These are phyloP conservation scores for Rhinolophus sinicus DNA, from an alignment of 2,113 vertebrate genomes.

Conservation along the genomic window DNA sequence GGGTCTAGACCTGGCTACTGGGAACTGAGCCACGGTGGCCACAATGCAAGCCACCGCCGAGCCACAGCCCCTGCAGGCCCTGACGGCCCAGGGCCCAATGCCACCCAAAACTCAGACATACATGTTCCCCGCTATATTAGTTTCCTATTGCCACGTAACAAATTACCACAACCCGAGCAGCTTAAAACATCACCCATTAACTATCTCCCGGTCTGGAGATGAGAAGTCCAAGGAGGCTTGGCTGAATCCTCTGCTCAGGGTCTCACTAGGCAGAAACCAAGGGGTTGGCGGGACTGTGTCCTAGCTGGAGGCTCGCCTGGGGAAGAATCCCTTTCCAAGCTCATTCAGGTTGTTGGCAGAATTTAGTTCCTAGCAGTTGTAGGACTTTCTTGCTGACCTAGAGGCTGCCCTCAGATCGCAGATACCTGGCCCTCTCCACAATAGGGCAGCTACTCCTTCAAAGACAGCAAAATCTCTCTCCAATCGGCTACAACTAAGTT, in stretches of 20 bases:
- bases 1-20: not conserved
- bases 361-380: not conserved
- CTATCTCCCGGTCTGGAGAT: not conserved
- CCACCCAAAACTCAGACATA: not conserved
- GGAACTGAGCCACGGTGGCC: not conserved
- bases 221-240: not conserved
- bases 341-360: not conserved
- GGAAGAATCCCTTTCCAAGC: not conserved
- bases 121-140: not conserved
- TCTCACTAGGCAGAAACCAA: not conserved
- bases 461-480: not conserved
- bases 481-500: not conserved
- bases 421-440: no score
- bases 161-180: not conserved
- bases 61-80: not conserved
- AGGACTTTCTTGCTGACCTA: not conserved
- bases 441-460: not conserved
- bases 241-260: not conserved
- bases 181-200: not conserved
- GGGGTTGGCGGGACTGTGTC: rapidly evolving
- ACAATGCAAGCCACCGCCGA: not conserved
- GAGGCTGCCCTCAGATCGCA: not conserved
- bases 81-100: not conserved
- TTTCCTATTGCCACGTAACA: not conserved
- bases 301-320: not conserved